phyloP scores from a whole-genome alignment of 2,113 vertebrate species.

The Halichoeres trimaculatus region DNA sequence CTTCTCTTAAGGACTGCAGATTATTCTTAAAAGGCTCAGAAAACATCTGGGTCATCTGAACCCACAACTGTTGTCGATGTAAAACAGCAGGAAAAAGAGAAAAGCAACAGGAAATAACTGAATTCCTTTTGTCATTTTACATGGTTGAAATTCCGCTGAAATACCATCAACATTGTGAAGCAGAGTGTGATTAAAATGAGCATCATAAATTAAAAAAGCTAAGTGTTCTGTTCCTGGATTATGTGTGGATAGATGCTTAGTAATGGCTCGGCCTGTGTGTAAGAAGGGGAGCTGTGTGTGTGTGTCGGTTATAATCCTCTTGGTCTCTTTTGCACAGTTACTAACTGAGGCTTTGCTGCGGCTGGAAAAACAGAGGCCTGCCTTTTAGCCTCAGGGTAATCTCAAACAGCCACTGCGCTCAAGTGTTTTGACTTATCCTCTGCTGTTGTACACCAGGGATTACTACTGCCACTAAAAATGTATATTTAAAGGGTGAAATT shows the following conservation, averaged over 20 bases:
- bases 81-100: constrained; percentile 19
- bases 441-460: constrained; percentile 28
- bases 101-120: constrained; percentile 65
- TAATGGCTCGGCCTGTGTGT: constrained; percentile 52
- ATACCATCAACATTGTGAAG: constrained; percentile 61
- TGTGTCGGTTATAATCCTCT: constrained; percentile 61
- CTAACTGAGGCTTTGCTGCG: constrained; percentile 31
- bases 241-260: constrained; percentile 28
- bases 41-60: background rate
- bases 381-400: constrained; percentile 61
- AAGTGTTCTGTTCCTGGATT: constrained; percentile 52
- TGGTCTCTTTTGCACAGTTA: constrained; percentile 53
- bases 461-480: constrained; percentile 24
- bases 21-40: background rate
- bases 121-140: constrained; percentile 69
- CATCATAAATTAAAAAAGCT: constrained; percentile 33
- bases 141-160: constrained; percentile 64
- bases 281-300: constrained; percentile 35
- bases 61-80: background rate
- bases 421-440: constrained; percentile 49
- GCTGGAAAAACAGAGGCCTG: constrained; percentile 60
- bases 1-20: background rate
- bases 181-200: constrained; percentile 48
- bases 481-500: constrained; percentile 6
- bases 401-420: constrained; percentile 51